A percentile compares a stretch with the other conserved stretches of the same genome.
Conservation (phyloP, 2,888 invertebrate genomes). For the Leuctra nigra region DNA sequence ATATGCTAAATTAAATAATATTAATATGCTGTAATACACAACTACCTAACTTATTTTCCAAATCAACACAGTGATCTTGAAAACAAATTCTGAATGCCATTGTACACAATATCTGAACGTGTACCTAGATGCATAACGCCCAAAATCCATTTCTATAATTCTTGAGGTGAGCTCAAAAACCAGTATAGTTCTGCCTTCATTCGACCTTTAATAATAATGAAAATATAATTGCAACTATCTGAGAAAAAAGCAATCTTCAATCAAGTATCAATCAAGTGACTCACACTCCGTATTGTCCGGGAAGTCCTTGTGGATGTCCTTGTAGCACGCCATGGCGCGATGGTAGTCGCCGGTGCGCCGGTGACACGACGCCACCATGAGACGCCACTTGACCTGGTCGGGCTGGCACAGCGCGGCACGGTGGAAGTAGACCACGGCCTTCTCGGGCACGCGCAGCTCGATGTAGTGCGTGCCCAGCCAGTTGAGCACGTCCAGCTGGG, state of each 20-base stretch:
- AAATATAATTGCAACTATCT: too few relatives aligned
- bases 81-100: too few relatives aligned
- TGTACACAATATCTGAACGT: too few relatives aligned
- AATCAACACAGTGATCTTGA: too few relatives aligned
- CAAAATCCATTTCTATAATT: too few relatives aligned
- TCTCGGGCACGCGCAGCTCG: slow-evolving; percentile 81
- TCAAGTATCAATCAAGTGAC: slow-evolving; percentile 35
- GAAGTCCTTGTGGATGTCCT: slow-evolving; percentile 78
- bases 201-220: too few relatives aligned
- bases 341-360: slow-evolving; percentile 78
- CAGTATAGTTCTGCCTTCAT: too few relatives aligned
- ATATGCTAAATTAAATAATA: too few relatives aligned
- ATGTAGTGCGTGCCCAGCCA: slow-evolving; percentile 88
- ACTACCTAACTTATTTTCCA: too few relatives aligned
- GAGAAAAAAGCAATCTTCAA: background rate
- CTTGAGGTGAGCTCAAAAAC: too few relatives aligned
- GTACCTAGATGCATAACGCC: too few relatives aligned
- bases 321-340: slow-evolving; percentile 74
- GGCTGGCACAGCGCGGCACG: slow-evolving; percentile 70
- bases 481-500: slow-evolving; percentile 70
- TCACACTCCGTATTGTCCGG: slow-evolving; percentile 92
- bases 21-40: too few relatives aligned
- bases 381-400: slow-evolving; percentile 74
- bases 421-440: slow-evolving; percentile 76
- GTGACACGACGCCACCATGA: slow-evolving; percentile 80